Evolutionary conservation across 2,888 invertebrate species (phyloP).

Genomic region (Trilocha varians): DNA sequence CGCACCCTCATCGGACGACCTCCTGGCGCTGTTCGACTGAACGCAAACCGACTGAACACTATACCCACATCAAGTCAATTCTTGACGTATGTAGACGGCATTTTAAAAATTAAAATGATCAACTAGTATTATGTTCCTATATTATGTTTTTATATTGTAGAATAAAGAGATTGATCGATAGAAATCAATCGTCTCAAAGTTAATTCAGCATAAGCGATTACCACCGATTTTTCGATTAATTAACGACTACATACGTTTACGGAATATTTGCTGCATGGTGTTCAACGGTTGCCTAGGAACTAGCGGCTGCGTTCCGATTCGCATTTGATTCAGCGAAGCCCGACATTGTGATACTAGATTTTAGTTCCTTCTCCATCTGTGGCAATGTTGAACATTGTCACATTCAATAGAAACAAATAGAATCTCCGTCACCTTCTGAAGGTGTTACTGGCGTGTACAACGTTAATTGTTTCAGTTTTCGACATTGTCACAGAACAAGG

Average conservation of each 20-base stretch:
- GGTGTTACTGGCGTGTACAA: slow-evolving; percentile 29
- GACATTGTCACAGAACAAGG: slow-evolving; percentile 32
- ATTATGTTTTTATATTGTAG: not conserved
- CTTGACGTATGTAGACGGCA: not conserved
- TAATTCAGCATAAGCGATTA: not conserved
- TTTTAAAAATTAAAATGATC: slow-evolving; percentile 1
- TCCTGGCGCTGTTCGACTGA: slow-evolving; percentile 68
- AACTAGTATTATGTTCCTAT: not conserved
- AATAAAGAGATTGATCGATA: not conserved
- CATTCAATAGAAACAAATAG: slow-evolving; percentile 29
- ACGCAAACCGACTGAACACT: slow-evolving; percentile 12
- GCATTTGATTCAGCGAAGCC: slow-evolving; percentile 57
- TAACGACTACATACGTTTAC: not conserved
- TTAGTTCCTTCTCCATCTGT: slow-evolving; percentile 66
- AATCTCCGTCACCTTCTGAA: slow-evolving; percentile 42
- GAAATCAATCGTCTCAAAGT: not conserved
- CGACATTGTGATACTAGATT: slow-evolving; percentile 73
- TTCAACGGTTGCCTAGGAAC: slow-evolving; percentile 20
- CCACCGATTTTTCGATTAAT: not conserved
- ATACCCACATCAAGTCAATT: not conserved
- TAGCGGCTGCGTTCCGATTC: slow-evolving; percentile 49
- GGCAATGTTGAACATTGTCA: slow-evolving; percentile 42
- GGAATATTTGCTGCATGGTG: not conserved
- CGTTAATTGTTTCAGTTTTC: slow-evolving; percentile 32
- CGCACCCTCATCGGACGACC: slow-evolving; percentile 66